Evolutionary conservation across 2,888 invertebrate species (phyloP), one percentile per base, ranked within the genome.

Genomic region (Xylota segnis): DNA sequence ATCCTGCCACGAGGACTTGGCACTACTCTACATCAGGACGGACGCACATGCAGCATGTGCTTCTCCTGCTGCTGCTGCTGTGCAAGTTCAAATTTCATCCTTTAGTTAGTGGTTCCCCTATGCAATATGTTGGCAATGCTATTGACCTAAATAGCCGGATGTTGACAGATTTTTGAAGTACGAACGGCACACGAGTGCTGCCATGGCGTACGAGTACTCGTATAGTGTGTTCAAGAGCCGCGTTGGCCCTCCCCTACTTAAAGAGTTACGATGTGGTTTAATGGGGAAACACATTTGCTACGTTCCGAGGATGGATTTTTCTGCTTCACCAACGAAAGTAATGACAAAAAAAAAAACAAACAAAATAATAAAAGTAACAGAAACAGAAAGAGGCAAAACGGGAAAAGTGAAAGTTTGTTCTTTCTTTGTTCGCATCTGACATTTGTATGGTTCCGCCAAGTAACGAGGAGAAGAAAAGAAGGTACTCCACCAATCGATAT

Each of bases 61-160:
- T 14, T 2, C 23, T 23, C 2, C 23, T 23, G 23, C 23, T 23
- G 23, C 43, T 45, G 45, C 32, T 32, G 5, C 43, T 43, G 40
- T 29, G 58, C 68, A 81, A 77, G 77, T 83, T 83, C 66, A 83
- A 66, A 68, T 77, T 77, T 65, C 68, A 63, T 70, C 70, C 76
- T 74, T 74, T 23, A 37, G 34, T 45, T 32, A 70, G 56, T 75
- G 63, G 61, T 32, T 71, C 32, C 52, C 27, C 34, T 32, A 12
- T 40, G 50, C 63, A 54, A 32, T 71, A 16, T 84, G 79, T 70
- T 79, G 70, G 79, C 74, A 84, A 37, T 79, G 79, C 79, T 84
- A 79, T 79, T 84, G 84, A 84, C 84, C 84, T 50, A 79, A 79
- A 84, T 84, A 75, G 63, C 75, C 75, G 84, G 84, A 84, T 84